phyloP scores from a whole-genome alignment of 2,888 invertebrate species.

The Elegia similella region DNA sequence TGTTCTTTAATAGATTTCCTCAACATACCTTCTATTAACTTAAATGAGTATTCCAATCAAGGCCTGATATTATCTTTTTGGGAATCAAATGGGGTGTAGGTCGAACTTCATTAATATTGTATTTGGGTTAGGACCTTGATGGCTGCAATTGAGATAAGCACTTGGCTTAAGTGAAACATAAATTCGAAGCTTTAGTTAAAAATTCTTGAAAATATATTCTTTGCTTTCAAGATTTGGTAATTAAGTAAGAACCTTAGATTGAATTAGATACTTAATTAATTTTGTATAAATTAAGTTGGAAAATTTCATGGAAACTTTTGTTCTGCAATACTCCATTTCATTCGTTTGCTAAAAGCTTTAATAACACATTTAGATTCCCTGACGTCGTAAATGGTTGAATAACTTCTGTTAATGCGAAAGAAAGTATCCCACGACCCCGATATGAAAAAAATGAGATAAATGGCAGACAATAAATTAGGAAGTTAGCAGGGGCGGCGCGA shows the following conservation, averaged over 20 bases:
- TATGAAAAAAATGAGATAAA: conserved; percentile 58
- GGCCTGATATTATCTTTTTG: conserved; percentile 8
- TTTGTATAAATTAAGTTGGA: neutral
- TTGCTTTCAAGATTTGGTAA: neutral
- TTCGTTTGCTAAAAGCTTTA: neutral
- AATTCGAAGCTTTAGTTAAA: neutral
- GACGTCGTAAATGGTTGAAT: conserved; percentile 24
- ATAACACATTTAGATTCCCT: neutral
- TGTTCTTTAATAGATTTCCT: neutral
- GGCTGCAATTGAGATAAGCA: conserved; percentile 24
- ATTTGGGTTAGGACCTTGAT: conserved; percentile 26
- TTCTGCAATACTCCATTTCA: neutral
- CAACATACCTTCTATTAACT: neutral
- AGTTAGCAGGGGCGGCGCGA: conserved; percentile 48
- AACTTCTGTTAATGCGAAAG: conserved; percentile 33
- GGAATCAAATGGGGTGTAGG: conserved; percentile 23
- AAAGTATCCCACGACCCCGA: conserved; percentile 30
- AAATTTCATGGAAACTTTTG: neutral
- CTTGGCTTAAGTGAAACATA: conserved; percentile 2
- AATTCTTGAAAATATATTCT: neutral
- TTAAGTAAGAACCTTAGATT: too few relatives aligned
- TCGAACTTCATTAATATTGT: conserved; percentile 30
- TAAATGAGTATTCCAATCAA: conserved; percentile 11
- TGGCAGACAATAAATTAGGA: conserved; percentile 63
- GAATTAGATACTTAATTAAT: neutral